These are phyloP conservation scores for Leptinotarsa peninsularis DNA, from an alignment of 2,888 invertebrate species.

Conservation along the genomic window DNA sequence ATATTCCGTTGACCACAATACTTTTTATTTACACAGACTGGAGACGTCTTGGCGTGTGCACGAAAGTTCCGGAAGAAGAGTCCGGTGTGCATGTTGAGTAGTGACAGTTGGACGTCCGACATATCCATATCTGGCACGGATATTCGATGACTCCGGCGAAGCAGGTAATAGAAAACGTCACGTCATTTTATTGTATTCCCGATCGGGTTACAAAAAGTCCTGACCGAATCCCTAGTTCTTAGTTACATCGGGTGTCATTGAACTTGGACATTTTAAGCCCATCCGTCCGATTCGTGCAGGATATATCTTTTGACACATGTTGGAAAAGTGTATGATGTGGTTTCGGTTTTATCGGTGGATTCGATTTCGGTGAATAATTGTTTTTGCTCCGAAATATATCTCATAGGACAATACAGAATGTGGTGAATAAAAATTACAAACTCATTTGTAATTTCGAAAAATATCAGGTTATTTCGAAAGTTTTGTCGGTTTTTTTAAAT, in stretches of 20 bases:
- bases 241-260: constrained; percentile 11
- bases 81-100: constrained; percentile 6
- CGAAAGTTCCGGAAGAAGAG: constrained; percentile 17
- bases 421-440: too few relatives aligned
- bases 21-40: constrained; percentile 14
- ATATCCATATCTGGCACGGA: constrained; percentile 41
- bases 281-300: constrained; percentile 11
- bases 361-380: too few relatives aligned
- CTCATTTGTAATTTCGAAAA: too few relatives aligned
- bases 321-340: too few relatives aligned
- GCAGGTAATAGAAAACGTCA: constrained; percentile 45
- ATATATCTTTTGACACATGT: background rate
- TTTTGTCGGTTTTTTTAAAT: too few relatives aligned
- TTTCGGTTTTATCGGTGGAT: too few relatives aligned
- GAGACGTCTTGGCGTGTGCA: constrained; percentile 8
- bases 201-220: constrained; percentile 42
- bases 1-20: constrained; percentile 4
- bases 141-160: constrained; percentile 37
- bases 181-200: constrained; percentile 47
- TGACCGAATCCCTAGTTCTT: constrained; percentile 43
- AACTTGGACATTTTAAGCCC: constrained; percentile 5
- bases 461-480: too few relatives aligned
- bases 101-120: constrained; percentile 26
- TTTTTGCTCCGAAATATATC: too few relatives aligned
- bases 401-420: too few relatives aligned